Base-by-base conservation (phyloP, 2,797 vertebrate species). In the Sebastes hubbsi region DNA sequence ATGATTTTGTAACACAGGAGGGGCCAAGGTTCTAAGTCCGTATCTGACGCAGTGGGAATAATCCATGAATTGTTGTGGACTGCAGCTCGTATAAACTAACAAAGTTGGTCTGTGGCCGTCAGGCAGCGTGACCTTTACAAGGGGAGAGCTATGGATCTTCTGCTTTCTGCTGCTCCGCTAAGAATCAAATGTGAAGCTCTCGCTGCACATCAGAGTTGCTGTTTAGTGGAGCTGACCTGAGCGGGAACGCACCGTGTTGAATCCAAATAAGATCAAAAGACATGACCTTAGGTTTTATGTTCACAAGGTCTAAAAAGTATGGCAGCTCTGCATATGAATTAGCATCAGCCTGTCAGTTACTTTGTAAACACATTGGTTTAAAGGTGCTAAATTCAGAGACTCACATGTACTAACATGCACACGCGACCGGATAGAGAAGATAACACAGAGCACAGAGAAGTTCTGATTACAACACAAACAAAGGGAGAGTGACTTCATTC, bases 71-170 rank as follows among this genome's bases (percentile, higher is more conserved):
- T 82, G 74, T 86, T 85, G 85, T 81, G 74, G 82, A 75, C 65
- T 27, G 30, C 65, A 77, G 76, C 79, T 89, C 27, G 6, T 76
- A 74, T 75, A 62, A 87, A 81, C 75, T 77, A 80, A 87, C 87
- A 86, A 84, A 88, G 82, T 81, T 81, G 87, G 75, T 84, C 75
- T 67, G 52, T 36, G 54, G 56, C 74, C 12, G 18, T 81, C 54
- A 66, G 77, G 80, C 82, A 77, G 80, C 29, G 2, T 89, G 92
- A 93, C 92, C 89, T 94, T 93, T 88, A 60, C 72, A 81, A 64
- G 60, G 36, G 38, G 60, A 89, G 71, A 63, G 73, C 65, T 85
- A 88, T 86, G 84, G 81, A 88, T 88, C 78, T 78, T 85, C 67
- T 85, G 85, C 49, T 88, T 88, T 72, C 81, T 65, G 73, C 72